Evolutionary conservation across 2,797 vertebrate genomes (phyloP), one percentile per base, ranked within the genome.

Genomic region (Acanthis flammea): DNA sequence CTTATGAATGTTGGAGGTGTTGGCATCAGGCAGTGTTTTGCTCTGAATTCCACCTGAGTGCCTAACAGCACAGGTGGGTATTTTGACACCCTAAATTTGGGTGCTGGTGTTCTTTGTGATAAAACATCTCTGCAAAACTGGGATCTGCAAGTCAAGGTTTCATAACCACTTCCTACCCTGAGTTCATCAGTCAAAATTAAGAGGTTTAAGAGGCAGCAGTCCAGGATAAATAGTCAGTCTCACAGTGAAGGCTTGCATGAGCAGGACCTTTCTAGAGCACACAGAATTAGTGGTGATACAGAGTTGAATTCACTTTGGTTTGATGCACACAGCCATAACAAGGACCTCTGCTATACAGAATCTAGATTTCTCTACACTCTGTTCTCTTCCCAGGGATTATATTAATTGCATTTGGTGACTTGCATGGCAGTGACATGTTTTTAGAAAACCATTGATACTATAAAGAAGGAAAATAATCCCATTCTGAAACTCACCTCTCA

Each of bases 1-100:
- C 33, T 55, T 19, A 10, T 0, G 5, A 37, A 24, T 44, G 4
- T 22, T 55, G 23, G 37, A 57, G 86, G 10, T 2, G 0, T 30
- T 76, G 55, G 5, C 53, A 55, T 7, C 1, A 0, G 70, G 31
- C 7, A 14, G 1, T 58, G 37, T 13, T 87, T 80, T 42, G 6
- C 17, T 68, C 27, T 53, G n/a, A 72, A 21, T 78, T 87, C 47
- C 28, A 51, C 44, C 28, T 19, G 18, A 62, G 25, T 44, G 15
- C 61, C 48, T 67, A 77, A 67, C 7, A 57, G 16, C 33, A 50
- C 21, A 35, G 9, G n/a, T 19, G 41, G 14, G 31, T 63, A 48
- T 92, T 91, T 73, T 77, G 54, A 45, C 48, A 86, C 41, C 17
- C 13, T 71, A 63, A 80, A 63, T 58, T 39, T 55, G 68, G 14